Conservation (phyloP, 2,797 vertebrate species). For the Tokudaia muenninki region DNA sequence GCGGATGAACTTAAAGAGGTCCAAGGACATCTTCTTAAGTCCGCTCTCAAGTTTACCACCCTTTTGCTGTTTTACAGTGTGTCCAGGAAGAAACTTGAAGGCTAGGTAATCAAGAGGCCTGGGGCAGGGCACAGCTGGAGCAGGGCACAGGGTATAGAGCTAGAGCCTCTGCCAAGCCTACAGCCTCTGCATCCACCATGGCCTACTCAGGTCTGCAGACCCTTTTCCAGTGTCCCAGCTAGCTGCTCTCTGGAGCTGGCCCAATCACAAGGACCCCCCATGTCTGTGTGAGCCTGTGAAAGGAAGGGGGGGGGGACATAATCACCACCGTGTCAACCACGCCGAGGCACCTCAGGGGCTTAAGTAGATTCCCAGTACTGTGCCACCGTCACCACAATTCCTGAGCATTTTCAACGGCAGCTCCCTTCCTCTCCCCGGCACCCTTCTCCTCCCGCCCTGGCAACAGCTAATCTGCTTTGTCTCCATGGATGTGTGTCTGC, state of each 20-base stretch:
- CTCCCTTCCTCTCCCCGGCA: background rate
- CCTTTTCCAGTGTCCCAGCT: background rate
- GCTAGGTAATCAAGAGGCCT: background rate
- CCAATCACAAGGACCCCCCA: background rate
- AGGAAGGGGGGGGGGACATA: background rate
- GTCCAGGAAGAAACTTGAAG: background rate
- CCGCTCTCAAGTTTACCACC: background rate
- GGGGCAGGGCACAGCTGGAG: background rate
- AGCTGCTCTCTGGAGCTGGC: background rate
- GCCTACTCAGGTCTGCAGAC: background rate
- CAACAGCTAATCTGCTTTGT: background rate
- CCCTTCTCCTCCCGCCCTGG: background rate
- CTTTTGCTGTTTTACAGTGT: background rate
- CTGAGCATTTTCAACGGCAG: background rate
- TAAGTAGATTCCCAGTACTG: fast-evolving
- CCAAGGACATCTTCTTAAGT: background rate
- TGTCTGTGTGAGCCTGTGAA: background rate
- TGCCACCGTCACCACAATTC: background rate
- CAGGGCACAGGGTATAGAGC: background rate
- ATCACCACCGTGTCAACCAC: background rate
- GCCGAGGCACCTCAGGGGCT: background rate
- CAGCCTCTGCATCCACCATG: background rate
- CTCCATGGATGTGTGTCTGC: background rate
- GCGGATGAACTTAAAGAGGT: background rate
- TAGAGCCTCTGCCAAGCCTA: background rate